phyloP scores from a whole-genome alignment of 2,888 invertebrate genomes.

The Marasmarcha lunaedactyla region DNA sequence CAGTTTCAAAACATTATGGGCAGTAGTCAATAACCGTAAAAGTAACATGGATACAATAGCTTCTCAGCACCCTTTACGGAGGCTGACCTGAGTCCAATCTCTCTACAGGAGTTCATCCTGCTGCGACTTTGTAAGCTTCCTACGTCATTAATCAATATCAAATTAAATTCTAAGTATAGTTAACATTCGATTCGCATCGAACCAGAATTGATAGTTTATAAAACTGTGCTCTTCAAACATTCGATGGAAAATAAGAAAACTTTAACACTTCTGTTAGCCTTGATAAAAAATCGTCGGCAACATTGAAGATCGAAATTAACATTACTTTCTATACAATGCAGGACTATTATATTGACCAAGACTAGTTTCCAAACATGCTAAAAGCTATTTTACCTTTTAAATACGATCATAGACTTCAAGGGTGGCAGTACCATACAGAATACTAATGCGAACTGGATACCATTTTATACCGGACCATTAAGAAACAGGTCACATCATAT shows the following conservation, averaged over 20 bases:
- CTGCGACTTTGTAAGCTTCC: conserved; percentile 49
- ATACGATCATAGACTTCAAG: conserved; percentile 35
- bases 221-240: too few species aligned
- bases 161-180: conserved; percentile 35
- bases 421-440: conserved; percentile 33
- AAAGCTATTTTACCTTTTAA: conserved; percentile 26
- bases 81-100: conserved; percentile 38
- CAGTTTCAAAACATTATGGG: too few species aligned
- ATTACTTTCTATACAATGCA: too few species aligned
- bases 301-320: too few species aligned
- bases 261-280: too few species aligned
- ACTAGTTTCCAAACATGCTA: conserved; percentile 41
- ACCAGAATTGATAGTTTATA: conserved; percentile 12
- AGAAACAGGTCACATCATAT: conserved; percentile 60
- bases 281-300: too few species aligned
- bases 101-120: conserved; percentile 46
- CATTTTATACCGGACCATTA: conserved; percentile 53
- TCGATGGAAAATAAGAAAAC: too few species aligned
- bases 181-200: conserved; percentile 35
- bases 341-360: conserved; percentile 21
- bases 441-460: conserved; percentile 49
- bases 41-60: not conserved
- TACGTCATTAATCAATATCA: conserved; percentile 54
- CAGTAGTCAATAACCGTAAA: too few species aligned
- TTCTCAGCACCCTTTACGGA: not conserved